phyloP scores from a whole-genome alignment of 1,140 invertebrate species.

The Drosophila bipectinata region DNA sequence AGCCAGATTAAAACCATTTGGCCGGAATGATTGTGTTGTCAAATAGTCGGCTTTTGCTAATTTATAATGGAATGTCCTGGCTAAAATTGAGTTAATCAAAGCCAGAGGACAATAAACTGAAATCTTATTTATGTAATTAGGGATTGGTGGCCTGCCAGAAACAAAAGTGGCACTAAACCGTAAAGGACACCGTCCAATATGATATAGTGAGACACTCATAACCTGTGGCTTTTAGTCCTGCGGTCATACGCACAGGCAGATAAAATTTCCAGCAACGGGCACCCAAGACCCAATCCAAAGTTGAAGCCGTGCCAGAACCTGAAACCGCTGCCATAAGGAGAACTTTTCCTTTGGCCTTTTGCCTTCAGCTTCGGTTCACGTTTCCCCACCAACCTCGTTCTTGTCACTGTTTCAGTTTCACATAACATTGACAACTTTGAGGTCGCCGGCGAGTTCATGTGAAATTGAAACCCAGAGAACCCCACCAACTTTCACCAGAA shows the following conservation, averaged over 20 bases:
- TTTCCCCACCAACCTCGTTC: background rate
- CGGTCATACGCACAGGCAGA: slow-evolving; percentile 67
- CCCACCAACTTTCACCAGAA: slow-evolving; percentile 17
- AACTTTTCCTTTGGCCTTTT: slow-evolving; percentile 42
- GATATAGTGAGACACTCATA: slow-evolving; percentile 77
- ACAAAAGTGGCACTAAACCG: background rate
- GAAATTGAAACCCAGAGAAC: slow-evolving; percentile 63
- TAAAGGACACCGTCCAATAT: slow-evolving; percentile 22
- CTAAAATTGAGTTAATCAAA: slow-evolving; percentile 27
- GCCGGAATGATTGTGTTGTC: background rate
- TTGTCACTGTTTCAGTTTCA: slow-evolving; percentile 38
- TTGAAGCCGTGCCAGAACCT: slow-evolving; percentile 29
- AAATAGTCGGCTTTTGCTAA: background rate
- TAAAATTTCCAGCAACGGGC: slow-evolving; percentile 20
- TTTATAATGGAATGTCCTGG: background rate
- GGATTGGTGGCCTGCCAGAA: slow-evolving; percentile 53
- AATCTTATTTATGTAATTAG: slow-evolving; percentile 50
- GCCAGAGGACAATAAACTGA: slow-evolving; percentile 26
- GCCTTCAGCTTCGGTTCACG: slow-evolving; percentile 27
- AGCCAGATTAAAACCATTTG: background rate
- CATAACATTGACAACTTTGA: slow-evolving; percentile 63
- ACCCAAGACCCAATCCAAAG: slow-evolving; percentile 37
- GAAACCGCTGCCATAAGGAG: slow-evolving; percentile 6
- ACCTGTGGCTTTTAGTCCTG: slow-evolving; percentile 77
- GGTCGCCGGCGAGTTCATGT: slow-evolving; percentile 51